Evolutionary conservation across 2,113 vertebrate species (phyloP), one percentile per base, ranked within the genome.

Genomic region (Lepidothrix coronata): DNA sequence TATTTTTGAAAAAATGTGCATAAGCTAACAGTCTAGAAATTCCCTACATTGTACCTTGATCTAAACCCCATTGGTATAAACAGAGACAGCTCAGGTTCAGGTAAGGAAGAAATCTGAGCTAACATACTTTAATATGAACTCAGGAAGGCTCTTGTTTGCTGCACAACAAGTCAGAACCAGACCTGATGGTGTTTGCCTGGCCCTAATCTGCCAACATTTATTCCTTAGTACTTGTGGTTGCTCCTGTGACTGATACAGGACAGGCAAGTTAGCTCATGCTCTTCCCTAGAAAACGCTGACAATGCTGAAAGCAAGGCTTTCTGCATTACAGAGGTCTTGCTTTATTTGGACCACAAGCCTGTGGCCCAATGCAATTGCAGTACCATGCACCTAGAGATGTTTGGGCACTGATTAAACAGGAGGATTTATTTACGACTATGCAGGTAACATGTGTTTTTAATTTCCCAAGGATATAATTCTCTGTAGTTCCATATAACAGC

Each of bases 401-500:
- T 65, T 57, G 19, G 44, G 31, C 31, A 41, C 31, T 37, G 35
- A 58, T 44, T 78, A 76, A 89, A 67, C 2, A 55, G 12, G 6
- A 58, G 16, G 87, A 73, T 66, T 85, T 52, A 82, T 68, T 79
- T 73, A 75, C 70, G 52, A 94, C 66, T 58, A 81, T 21, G 22
- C n/a, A 95, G 73, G 70, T 79, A 81, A 81, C 28, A 57, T 39
- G 8, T 94, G 68, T 14, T 91, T 94, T 94, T 91, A 51, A 91
- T 94, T 76, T 94, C 13, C 21, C 35, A 62, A 75, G 37, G 37
- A 68, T 61, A 57, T 59, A 62, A 88, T 82, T 55, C 52, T 94
- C 81, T 76, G n/a, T 52, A 92, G 57, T 72, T 66, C 48, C 55
- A 79, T 94, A 52, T 70, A 96, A 82, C 33, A 84, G 68, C 71